Base-by-base conservation (phyloP, 2,797 vertebrate genomes). In the Stomatorhinus walkeri region DNA sequence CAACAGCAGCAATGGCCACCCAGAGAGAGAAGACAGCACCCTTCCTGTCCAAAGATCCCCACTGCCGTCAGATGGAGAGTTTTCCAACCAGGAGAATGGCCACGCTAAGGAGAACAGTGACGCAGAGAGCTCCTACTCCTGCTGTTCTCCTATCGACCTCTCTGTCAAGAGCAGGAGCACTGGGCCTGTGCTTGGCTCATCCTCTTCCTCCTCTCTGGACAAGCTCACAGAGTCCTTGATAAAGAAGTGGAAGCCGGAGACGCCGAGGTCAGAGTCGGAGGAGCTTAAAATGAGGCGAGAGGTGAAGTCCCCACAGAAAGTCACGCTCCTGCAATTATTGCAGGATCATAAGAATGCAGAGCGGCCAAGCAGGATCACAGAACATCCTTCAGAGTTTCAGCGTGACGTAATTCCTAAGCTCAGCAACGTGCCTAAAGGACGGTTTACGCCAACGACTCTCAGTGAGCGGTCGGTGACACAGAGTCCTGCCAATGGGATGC, bases 141-240 rank as follows among this genome's bases (percentile, higher is more conserved):
- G 97, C 91, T 98, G 97, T 92, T 97, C 97, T 72, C 98, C 98
- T 81, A 99, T 99, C 90, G 98, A 99, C 93, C 95, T 99, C 8
- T 99, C 98, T 22, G 96, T 98, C 90, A 98, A 97, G 94, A 96
- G 95, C 92, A 95, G 97, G 89, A 92, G 91, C 64, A 95, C 93
- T 87, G 95, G 95, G 89, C 94, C 92, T 3, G 95, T 94, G 90
- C 93, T 91, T 0, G 91, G 94, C 72, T 93, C 95, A 46, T 95
- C 88, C 32, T 89, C 88, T 14, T 68, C 88, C 48, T 86, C 88
- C 28, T 89, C 88, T 10, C 92, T 99, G 90, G 97, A 98, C 92
- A 98, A 97, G 91, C 94, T 99, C 91, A 98, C 98, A 79, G 97
- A 98, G 91, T 96, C 98, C 22, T 95, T 99, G 91, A 94, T 99